These are phyloP conservation scores for Lepidocyrtinus sp. DNA, from an alignment of 2,888 invertebrate genomes.

Conservation along the genomic window DNA sequence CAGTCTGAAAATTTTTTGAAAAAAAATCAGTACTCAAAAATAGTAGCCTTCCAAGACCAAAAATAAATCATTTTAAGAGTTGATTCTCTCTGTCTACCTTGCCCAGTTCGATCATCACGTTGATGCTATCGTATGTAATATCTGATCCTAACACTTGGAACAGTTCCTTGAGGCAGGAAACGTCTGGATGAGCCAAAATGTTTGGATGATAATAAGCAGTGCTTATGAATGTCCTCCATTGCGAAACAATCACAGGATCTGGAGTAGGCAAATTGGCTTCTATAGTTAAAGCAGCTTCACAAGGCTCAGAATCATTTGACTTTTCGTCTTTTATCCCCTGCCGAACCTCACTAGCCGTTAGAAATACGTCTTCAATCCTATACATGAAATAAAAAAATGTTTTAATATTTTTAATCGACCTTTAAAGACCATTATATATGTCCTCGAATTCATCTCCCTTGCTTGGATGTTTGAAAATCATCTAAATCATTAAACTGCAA, in stretches of 20 bases:
- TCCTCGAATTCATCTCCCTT: no score
- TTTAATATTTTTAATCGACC: not conserved
- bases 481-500: no score
- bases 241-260: slow-evolving; percentile 6
- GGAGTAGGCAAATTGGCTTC: slow-evolving; percentile 49
- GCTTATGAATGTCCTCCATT: slow-evolving; percentile 58
- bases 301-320: slow-evolving; percentile 23
- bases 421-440: no score
- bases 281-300: slow-evolving; percentile 41
- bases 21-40: not conserved
- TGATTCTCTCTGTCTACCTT: slow-evolving; percentile 30
- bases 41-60: no score
- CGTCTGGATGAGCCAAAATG: slow-evolving; percentile 54
- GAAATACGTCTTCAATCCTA: not conserved
- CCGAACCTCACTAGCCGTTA: not conserved
- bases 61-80: no score
- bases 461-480: no score
- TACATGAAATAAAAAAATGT: not conserved
- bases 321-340: slow-evolving; percentile 7
- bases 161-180: slow-evolving; percentile 46
- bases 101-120: slow-evolving; percentile 57
- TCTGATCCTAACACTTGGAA: slow-evolving; percentile 53
- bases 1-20: slow-evolving; percentile 14
- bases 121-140: slow-evolving; percentile 44
- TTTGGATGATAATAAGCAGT: slow-evolving; percentile 60